These are phyloP conservation scores for Glossosoma conforme DNA, from an alignment of 1,140 invertebrate species.

Conservation along the genomic window DNA sequence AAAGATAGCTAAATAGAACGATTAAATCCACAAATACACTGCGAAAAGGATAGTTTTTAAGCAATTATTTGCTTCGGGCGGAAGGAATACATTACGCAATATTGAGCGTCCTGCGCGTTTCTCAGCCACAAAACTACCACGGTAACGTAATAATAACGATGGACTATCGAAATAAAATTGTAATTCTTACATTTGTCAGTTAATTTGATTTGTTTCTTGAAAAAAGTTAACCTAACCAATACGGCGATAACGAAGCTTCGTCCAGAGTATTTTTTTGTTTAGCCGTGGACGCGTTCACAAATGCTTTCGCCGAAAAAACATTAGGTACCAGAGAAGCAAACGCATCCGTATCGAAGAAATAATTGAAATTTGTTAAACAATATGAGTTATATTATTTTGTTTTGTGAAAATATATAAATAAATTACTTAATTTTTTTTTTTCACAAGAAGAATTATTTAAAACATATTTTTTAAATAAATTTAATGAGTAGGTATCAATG, in stretches of 20 bases:
- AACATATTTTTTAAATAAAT: no score
- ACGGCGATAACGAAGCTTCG: slow-evolving; percentile 22
- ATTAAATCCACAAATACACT: no score
- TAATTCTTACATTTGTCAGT: slow-evolving; percentile 16
- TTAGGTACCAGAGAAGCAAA: slow-evolving; percentile 2
- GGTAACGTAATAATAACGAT: not conserved
- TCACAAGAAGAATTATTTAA: no score
- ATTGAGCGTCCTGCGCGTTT: slow-evolving; percentile 1
- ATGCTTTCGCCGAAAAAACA: not conserved
- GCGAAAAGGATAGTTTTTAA: slow-evolving; percentile 22
- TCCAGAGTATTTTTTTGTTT: slow-evolving; percentile 23
- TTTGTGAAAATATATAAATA: not conserved
- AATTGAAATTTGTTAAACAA: not conserved
- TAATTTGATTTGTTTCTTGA: slow-evolving; percentile 19
- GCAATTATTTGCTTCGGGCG: slow-evolving; percentile 24
- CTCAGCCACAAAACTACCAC: not conserved
- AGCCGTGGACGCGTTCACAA: slow-evolving; percentile 16
- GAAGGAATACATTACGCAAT: slow-evolving; percentile 25
- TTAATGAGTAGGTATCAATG: no score
- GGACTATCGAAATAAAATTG: slow-evolving; percentile 9
- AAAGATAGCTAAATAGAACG: no score
- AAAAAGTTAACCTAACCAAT: slow-evolving; percentile 26
- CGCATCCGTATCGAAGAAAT: slow-evolving; percentile 7
- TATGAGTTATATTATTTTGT: not conserved
- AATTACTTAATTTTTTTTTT: not conserved